Evolutionary conservation across 1,140 invertebrate species (phyloP), one percentile per base, ranked within the genome.

Genomic region (Meteorus sp.): DNA sequence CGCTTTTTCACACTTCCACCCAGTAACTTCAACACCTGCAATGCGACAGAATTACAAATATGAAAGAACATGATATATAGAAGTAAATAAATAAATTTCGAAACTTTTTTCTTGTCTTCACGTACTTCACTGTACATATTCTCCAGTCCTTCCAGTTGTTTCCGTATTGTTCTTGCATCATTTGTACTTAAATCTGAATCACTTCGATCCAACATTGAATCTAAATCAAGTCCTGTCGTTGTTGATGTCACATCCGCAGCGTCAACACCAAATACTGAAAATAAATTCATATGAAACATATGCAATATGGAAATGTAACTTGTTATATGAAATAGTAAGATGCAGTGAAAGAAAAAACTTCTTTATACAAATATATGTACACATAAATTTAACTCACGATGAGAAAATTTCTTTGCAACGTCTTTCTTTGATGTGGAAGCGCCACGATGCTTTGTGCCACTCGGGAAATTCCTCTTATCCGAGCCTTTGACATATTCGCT

Each of bases 111-210:
- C 11, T 41, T n/a, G 11, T 41, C 8, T 48, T 13, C 45, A 61
- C 53, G 65, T 68, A 86, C 86, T 78, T 90, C 86, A 7, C 87
- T 87, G 70, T 96, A 95, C 92, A 95, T 95, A 58, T 85, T 88
- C 82, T 95, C 93, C 7, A 96, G 81, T 1, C 91, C 90, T 69
- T 93, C 88, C 15, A 96, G 76, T 70, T 95, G 92, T 57, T 91
- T 87, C 41, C 91, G 82, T 25, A 94, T 92, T 2, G 88, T 87
- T 62, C 87, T 80, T 0, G 89, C 88, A 73, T 93, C 90, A 13
- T 88, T 88, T 1, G 88, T 88, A 29, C 87, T 90, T 9, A 89
- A 78, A 69, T 90, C 88, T 6, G 88, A 89, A 72, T 91, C 89
- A 53, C 86, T 87, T 20, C 84, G 86, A 60, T 92, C 90, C 37